Evolutionary conservation across 2,113 vertebrate genomes (phyloP).

Genomic region (Phylloscopus trochilus): DNA sequence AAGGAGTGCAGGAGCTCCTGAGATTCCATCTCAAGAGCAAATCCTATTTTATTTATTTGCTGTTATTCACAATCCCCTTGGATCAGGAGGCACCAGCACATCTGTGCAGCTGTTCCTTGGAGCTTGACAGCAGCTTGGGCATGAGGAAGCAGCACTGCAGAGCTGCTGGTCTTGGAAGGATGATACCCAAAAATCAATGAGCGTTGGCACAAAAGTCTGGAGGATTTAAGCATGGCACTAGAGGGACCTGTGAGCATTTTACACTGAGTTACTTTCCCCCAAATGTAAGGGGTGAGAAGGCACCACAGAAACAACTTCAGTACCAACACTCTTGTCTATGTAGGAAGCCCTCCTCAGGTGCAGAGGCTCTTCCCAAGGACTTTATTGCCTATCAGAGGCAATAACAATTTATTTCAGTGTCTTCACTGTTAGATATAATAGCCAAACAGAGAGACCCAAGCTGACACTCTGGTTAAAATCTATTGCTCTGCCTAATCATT

Average conservation of each 20-base stretch:
- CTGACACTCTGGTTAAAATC: slow-evolving; percentile 34
- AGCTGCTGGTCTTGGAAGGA: neutral
- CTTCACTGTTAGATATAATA: slow-evolving; percentile 14
- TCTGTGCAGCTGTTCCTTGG: neutral
- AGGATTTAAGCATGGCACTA: neutral
- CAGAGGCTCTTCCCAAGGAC: neutral
- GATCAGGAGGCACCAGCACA: neutral
- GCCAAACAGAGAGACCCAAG: slow-evolving; percentile 35
- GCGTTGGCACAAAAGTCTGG: neutral
- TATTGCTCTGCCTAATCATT: slow-evolving; percentile 21
- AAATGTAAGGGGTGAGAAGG: neutral
- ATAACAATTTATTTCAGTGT: slow-evolving; percentile 42
- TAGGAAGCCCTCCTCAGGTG: neutral
- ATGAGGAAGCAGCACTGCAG: neutral
- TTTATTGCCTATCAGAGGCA: neutral
- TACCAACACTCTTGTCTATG: neutral
- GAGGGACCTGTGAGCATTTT: neutral
- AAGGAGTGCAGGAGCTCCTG: neutral
- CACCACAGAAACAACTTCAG: neutral
- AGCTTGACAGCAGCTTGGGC: neutral
- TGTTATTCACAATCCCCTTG: neutral
- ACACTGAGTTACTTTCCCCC: neutral
- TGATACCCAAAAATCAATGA: neutral
- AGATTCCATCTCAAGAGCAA: neutral
- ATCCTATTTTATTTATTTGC: neutral